Evolutionary conservation across 92 coral and sea anemone species (phyloP).

Genomic region (Paramuricea clavata): DNA sequence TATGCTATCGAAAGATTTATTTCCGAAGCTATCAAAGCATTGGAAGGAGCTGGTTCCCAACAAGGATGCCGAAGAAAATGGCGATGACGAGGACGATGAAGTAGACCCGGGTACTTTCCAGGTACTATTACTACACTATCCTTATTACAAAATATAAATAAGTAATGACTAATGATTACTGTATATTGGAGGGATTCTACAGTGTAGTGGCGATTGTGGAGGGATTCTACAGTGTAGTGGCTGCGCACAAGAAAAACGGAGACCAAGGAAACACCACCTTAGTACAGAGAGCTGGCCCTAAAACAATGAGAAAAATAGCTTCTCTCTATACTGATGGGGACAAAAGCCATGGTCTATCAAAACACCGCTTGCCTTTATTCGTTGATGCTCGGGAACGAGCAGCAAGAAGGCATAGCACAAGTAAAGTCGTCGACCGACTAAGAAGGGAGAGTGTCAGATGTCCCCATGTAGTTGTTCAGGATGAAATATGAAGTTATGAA

Average conservation of each 20-base stretch:
- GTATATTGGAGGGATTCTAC: too few relatives aligned
- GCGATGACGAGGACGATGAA: neutral
- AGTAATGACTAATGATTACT: too few relatives aligned
- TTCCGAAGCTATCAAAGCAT: conserved; percentile 39
- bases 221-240: neutral
- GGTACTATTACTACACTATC: too few relatives aligned
- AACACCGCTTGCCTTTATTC: neutral
- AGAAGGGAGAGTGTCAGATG: conserved; percentile 24
- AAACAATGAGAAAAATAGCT: neutral
- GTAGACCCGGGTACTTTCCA: neutral
- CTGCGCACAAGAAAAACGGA: neutral
- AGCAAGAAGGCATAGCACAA: neutral
- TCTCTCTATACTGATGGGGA: neutral
- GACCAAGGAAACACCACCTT: too few relatives aligned
- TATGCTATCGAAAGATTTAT: neutral
- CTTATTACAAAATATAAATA: too few relatives aligned
- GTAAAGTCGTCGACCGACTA: conserved; percentile 10
- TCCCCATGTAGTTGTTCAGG: conserved; percentile 25
- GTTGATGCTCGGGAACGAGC: neutral
- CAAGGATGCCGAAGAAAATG: neutral
- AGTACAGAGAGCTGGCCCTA: too few relatives aligned
- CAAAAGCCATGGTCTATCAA: neutral
- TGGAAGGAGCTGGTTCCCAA: conserved; percentile 17
- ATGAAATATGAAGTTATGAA: too few relatives aligned
- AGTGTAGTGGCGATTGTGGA: neutral